Percentiles rank a stretch among this genome's conserved stretches.
phyloP scores from a whole-genome alignment of 2,113 vertebrate species.

The Aepyceros melampus region DNA sequence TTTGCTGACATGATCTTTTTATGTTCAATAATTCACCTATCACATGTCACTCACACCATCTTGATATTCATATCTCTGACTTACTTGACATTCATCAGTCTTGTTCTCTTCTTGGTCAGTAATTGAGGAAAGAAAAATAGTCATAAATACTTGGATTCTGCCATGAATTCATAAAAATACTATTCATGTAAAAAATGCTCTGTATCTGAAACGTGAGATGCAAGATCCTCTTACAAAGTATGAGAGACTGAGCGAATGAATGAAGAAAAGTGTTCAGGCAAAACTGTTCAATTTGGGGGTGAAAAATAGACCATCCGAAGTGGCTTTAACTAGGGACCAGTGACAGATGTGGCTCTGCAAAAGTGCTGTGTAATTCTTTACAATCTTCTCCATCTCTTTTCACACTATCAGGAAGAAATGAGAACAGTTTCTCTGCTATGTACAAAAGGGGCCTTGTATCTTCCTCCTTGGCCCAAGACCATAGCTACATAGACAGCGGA shows the following conservation, averaged over 20 bases:
- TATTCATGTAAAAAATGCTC: not conserved
- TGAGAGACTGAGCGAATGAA: not conserved
- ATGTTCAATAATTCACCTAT: conserved; percentile 62
- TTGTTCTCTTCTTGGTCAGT: conserved; percentile 44
- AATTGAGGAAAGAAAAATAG: conserved; percentile 57
- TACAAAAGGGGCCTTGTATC: not conserved
- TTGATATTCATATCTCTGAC: conserved; percentile 40
- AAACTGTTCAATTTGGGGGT: not conserved
- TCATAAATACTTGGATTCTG: conserved; percentile 31
- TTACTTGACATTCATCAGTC: conserved; percentile 42
- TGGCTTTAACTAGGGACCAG: not conserved
- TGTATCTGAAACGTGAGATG: not conserved
- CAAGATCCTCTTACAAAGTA: not conserved
- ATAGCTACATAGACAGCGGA: not conserved
- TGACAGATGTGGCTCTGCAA: not conserved
- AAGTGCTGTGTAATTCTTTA: not conserved
- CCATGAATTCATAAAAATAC: conserved; percentile 32
- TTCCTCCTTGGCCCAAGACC: not conserved
- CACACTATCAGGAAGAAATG: not conserved
- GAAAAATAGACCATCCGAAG: not conserved
- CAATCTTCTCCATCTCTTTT: not conserved
- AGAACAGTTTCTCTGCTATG: not conserved
- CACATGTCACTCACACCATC: conserved; percentile 23
- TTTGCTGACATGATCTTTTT: conserved; percentile 57
- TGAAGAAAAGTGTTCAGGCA: not conserved